Percentiles rank a stretch among this genome's conserved stretches.
These are phyloP conservation scores for Cheilosia vulpina DNA, from an alignment of 2,888 invertebrate species.

Conservation along the genomic window DNA sequence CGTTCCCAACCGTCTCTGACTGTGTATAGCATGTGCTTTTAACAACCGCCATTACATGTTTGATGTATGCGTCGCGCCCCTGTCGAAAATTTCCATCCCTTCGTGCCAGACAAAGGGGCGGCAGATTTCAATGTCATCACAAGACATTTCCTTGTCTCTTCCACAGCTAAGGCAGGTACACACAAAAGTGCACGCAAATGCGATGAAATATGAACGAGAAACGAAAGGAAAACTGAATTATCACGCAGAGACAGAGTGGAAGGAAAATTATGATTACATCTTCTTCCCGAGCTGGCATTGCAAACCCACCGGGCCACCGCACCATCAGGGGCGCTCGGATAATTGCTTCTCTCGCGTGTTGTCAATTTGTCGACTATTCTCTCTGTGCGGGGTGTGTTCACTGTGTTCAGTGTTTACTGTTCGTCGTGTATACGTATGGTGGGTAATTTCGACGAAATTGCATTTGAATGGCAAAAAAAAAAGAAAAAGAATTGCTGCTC, in stretches of 20 bases:
- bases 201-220: conserved; percentile 27
- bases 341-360: conserved; percentile 69
- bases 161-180: conserved; percentile 3
- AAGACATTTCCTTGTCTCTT: conserved; percentile 46
- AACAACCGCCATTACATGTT: conserved; percentile 64
- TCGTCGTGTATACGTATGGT: background rate
- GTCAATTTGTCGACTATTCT: conserved; percentile 73
- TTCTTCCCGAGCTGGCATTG: conserved; percentile 1
- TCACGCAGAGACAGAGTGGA: conserved; percentile 37
- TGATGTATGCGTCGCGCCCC: conserved; percentile 29
- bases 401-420: background rate
- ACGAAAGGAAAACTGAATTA: conserved; percentile 33
- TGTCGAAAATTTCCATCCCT: conserved; percentile 40
- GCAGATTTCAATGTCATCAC: conserved; percentile 67
- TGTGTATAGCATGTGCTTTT: conserved; percentile 35
- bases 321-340: conserved; percentile 2
- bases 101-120: conserved; percentile 11
- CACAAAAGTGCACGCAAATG: conserved; percentile 62
- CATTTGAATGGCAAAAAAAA: conserved; percentile 69
- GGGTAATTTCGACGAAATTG: conserved; percentile 63
- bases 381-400: conserved; percentile 16
- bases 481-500: conserved; percentile 36
- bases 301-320: background rate
- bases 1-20: conserved; percentile 12
- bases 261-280: conserved; percentile 65